Base-by-base conservation (phyloP, 2,888 invertebrate species). In the Melolontha melolontha region DNA sequence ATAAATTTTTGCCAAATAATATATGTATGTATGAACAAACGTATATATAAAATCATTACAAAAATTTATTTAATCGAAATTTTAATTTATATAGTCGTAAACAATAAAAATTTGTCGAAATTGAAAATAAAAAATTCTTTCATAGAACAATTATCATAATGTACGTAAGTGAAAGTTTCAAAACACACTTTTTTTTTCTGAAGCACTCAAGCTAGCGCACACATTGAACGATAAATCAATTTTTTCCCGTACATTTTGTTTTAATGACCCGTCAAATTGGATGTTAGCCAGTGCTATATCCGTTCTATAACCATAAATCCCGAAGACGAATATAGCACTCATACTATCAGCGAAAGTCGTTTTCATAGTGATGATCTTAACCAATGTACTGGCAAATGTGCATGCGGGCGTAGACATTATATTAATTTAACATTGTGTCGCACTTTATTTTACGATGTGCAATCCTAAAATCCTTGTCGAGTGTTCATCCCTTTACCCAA, bases 211-310 rank as follows among this genome's bases (percentile, higher is more conserved):
- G 59, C 39, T 47, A 47, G 17, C 39, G 14, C 11, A 34, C 47
- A 49, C 59, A 14, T 49, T 29, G 42, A 44, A 62, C 62, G 22
- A 52, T 52, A 64, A 40, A 64, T 64, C 51, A 64, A 54, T 54
- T 51, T 52, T 64, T 64, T 64, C 54, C 64, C 44, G 57, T 67
- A 57, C 57, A 50, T 67, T 67, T 59, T 67, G 51, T 59, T 57
- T 67, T 66, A 57, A 64, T 64, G 64, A 64, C 41, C 52, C 64
- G 64, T 51, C 64, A 64, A 64, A 66, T 59, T 67, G 66, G 66
- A 67, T 42, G 51, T 50, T 59, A 51, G 66, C 66, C 66, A 67
- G 59, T 67, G 59, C 66, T 62, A 67, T 59, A 59, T 67, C 57
- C 59, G 59, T 67, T 62, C 59, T 62, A 62, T 62, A 62, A 62